phyloP scores from a whole-genome alignment of 2,888 invertebrate genomes.

The Thecophora atra region DNA sequence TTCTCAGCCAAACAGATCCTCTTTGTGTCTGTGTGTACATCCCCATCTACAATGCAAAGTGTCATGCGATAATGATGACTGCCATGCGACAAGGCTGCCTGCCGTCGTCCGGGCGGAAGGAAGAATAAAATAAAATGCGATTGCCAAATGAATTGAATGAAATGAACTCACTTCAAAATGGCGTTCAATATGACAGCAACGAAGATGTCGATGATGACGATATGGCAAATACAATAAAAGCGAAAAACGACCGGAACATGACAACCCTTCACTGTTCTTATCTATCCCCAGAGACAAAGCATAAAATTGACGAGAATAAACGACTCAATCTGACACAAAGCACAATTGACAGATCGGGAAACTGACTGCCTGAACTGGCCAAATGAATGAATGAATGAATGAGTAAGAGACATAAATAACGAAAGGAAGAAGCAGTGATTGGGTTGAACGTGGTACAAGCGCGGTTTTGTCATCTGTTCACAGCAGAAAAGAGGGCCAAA shows the following conservation, averaged over 20 bases:
- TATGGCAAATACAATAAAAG: neutral
- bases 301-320: constrained; percentile 1
- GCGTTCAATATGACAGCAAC: constrained; percentile 1
- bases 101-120: constrained; percentile 15
- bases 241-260: neutral
- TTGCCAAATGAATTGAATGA: constrained; percentile 9
- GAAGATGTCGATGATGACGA: neutral
- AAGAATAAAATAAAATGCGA: constrained; percentile 14
- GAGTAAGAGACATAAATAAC: neutral
- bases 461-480: too few species aligned
- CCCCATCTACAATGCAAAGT: too few species aligned
- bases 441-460: neutral
- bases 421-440: neutral
- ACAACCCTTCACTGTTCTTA: too few species aligned
- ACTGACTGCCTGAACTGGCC: too few species aligned
- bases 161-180: constrained; percentile 13
- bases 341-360: too few species aligned
- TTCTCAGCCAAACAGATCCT: too few species aligned
- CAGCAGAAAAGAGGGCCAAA: too few species aligned
- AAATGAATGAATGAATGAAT: constrained; percentile 2
- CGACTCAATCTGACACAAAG: constrained; percentile 6
- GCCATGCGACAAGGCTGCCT: neutral
- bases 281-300: constrained; percentile 5
- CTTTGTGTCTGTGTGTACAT: too few species aligned
- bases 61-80: neutral